Evolutionary conservation across 1,140 invertebrate genomes (phyloP).

Genomic region (Drosophila hydei): DNA sequence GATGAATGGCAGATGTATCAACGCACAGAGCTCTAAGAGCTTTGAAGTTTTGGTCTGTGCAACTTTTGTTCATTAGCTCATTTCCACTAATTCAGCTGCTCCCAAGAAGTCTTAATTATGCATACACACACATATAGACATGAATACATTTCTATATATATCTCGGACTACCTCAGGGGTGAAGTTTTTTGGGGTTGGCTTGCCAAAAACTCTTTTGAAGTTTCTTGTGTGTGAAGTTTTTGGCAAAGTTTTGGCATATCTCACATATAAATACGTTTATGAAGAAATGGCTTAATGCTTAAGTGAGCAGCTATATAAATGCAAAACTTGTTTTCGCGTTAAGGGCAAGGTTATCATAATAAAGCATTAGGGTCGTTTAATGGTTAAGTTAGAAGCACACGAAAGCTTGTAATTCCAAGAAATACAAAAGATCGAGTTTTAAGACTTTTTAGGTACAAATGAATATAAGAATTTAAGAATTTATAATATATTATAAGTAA

Average conservation of each 20-base stretch:
- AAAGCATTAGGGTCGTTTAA: background rate
- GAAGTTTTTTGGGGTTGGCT: conserved; percentile 27
- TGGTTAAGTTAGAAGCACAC: background rate
- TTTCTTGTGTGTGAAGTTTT: conserved; percentile 36
- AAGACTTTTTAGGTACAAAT: background rate
- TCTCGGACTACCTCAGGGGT: background rate
- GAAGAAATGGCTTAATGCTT: background rate
- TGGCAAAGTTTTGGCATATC: conserved; percentile 19
- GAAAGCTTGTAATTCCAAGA: background rate
- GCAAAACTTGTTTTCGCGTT: background rate
- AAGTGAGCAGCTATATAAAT: background rate
- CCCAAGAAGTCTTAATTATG: conserved; percentile 66
- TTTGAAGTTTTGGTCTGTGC: conserved; percentile 62
- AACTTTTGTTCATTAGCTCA: conserved; percentile 73
- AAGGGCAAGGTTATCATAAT: background rate
- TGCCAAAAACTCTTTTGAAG: conserved; percentile 46
- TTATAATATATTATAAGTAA: no score
- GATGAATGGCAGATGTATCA: conserved; percentile 72
- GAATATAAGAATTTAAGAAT: no score
- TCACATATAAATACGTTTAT: background rate
- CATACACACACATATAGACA: background rate
- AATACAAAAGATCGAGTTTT: background rate
- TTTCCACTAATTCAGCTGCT: conserved; percentile 55
- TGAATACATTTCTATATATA: conserved; percentile 21
- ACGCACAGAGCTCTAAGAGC: conserved; percentile 26